Evolutionary conservation across 2,113 vertebrate species (phyloP).

Genomic region (Melanotaenia duboulayi): DNA sequence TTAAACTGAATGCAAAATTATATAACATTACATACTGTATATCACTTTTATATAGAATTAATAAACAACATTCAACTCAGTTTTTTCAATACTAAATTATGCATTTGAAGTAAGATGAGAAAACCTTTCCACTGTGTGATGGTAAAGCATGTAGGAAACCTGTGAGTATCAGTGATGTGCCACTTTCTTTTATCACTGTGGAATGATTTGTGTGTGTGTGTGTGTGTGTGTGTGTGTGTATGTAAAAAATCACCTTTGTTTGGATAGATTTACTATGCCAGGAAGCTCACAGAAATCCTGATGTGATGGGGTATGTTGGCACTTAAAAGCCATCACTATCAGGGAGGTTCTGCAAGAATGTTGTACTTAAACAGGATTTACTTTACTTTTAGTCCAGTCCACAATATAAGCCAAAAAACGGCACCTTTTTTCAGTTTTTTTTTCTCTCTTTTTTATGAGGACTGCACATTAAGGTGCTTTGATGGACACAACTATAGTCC

Average conservation of each 20-base stretch:
- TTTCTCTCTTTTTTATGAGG: constrained; percentile 11
- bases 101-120: constrained; percentile 68
- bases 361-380: constrained; percentile 53
- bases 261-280: constrained; percentile 46
- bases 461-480: constrained; percentile 71
- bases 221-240: too few species aligned
- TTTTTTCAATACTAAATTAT: constrained; percentile 63
- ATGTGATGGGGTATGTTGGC: constrained; percentile 60
- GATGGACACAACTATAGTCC: constrained; percentile 46
- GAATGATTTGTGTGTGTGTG: constrained; percentile 71
- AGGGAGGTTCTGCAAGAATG: constrained; percentile 41
- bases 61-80: constrained; percentile 73
- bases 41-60: constrained; percentile 68
- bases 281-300: constrained; percentile 50
- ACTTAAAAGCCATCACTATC: constrained; percentile 64
- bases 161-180: constrained; percentile 47
- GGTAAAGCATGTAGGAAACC: constrained; percentile 48
- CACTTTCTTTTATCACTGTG: constrained; percentile 38
- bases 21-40: constrained; percentile 61
- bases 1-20: constrained; percentile 64
- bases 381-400: constrained; percentile 41
- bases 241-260: constrained; percentile 40
- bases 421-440: constrained; percentile 12
- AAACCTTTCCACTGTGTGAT: constrained; percentile 46
- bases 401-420: constrained; percentile 42